Evolutionary conservation across 2,888 invertebrate species (phyloP), one percentile per base, ranked within the genome.

Genomic region (Lymantria dispar): DNA sequence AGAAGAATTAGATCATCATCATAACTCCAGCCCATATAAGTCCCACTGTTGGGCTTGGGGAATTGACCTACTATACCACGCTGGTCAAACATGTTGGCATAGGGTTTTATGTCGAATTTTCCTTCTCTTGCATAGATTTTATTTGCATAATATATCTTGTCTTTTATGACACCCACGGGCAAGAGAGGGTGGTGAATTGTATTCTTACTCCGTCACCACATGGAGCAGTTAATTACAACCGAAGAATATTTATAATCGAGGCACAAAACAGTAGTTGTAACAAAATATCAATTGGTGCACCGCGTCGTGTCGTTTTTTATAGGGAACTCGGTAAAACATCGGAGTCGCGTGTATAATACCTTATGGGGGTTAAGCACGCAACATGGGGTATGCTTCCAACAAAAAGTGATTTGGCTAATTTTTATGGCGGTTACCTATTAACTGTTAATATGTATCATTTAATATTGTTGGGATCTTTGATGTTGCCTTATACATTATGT

Each of bases 231-330:
- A 22, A 22, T 22, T 5, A 5, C 22, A 22, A 22, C 22, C 22
- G 22, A 2, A 22, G 22, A 22, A 22, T 22, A 22, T 10, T 33
- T 10, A 33, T 33, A 33, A 33, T 10, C 33, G 33, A 3, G 1
- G 8, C 8, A 33, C 73, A 75, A 77, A 83, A 85, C 83, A 83
- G 83, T 81, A 83, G 86, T 87, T 78, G 71, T 75, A 73, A 80
- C 80, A 78, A 85, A 88, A 87, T 89, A 90, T 90, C 90, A 89
- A 90, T 90, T 87, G 87, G 80, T 81, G 68, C 59, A 62, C 62
- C 65, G 67, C 59, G 63, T 62, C 65, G 67, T 78, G 79, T 83
- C 79, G 81, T 82, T 88, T 87, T 87, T 88, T 88, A 85, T 82
- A 81, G 76, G 60, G 65, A 74, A 72, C 78, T 69, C 78, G 85